Conservation (phyloP, 2,113 vertebrate species). For the Dicrurus megarhynchus region DNA sequence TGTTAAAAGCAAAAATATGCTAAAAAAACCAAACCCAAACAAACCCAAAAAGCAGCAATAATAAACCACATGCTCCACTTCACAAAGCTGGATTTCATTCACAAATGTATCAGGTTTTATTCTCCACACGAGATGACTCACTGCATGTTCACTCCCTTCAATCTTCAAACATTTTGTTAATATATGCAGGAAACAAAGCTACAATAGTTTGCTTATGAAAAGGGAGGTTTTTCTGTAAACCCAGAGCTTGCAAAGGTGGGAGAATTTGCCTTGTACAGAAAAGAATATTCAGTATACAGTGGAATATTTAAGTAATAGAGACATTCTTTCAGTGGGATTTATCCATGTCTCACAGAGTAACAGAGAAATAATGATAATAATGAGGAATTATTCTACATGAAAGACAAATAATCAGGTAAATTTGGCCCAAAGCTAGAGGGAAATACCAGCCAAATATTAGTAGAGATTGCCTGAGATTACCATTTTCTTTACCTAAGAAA, state of each 20-base stretch:
- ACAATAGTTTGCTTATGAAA: neutral
- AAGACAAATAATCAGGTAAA: neutral
- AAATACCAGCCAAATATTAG: neutral
- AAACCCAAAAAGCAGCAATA: neutral
- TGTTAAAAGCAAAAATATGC: neutral
- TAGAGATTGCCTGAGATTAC: neutral
- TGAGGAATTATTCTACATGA: neutral
- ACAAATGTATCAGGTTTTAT: conserved; percentile 14
- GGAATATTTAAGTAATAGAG: neutral
- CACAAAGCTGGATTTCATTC: conserved; percentile 5
- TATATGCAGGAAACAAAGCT: neutral
- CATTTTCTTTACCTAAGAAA: neutral
- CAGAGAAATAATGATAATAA: neutral
- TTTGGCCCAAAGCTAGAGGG: neutral
- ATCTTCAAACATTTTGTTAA: neutral
- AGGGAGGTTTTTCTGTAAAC: neutral
- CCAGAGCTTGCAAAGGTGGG: neutral
- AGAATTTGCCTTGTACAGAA: neutral
- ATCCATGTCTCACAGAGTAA: neutral
- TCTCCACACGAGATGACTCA: neutral
- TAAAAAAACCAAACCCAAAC: neutral
- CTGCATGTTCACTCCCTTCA: neutral
- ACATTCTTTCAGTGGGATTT: neutral
- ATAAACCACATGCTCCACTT: neutral
- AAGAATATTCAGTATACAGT: neutral